Evolutionary conservation across 1,140 invertebrate species (phyloP).

Genomic region (Zaprionus camerounensis): DNA sequence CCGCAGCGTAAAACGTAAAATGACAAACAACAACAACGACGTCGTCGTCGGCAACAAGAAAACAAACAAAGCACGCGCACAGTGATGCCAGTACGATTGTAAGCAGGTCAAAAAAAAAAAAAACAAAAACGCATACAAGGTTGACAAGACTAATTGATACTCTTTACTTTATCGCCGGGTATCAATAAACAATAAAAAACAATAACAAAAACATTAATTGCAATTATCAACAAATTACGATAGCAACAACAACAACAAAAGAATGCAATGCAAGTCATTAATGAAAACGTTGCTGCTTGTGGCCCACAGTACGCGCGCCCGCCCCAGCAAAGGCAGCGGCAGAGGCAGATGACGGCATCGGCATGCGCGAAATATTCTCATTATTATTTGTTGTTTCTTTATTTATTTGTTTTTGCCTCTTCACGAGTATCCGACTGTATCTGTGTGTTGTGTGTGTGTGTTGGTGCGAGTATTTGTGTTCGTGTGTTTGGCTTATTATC

Average conservation of each 20-base stretch:
- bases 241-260: conserved; percentile 9
- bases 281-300: conserved; percentile 27
- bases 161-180: conserved; percentile 11
- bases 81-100: conserved; percentile 33
- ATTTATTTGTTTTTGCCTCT: conserved; percentile 11
- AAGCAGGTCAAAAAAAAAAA: conserved; percentile 2
- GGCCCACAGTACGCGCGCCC: conserved; percentile 39
- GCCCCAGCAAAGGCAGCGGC: neutral
- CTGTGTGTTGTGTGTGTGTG: neutral
- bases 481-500: conserved; percentile 5
- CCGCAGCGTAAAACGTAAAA: conserved; percentile 33
- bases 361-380: conserved; percentile 59
- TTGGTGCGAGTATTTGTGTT: neutral
- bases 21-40: conserved; percentile 31
- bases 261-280: conserved; percentile 18
- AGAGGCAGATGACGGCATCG: conserved; percentile 68
- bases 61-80: conserved; percentile 47
- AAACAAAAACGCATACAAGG: conserved; percentile 9
- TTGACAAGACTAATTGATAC: neutral
- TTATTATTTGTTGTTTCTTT: conserved; percentile 27
- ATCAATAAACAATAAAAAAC: neutral
- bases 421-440: too few relatives aligned
- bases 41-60: conserved; percentile 6
- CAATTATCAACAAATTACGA: conserved; percentile 20
- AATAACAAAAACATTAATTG: conserved; percentile 4